Percentiles rank a stretch among this genome's conserved stretches.
Conservation (phyloP, 2,888 invertebrate species). For the Tanypteryx hageni region DNA sequence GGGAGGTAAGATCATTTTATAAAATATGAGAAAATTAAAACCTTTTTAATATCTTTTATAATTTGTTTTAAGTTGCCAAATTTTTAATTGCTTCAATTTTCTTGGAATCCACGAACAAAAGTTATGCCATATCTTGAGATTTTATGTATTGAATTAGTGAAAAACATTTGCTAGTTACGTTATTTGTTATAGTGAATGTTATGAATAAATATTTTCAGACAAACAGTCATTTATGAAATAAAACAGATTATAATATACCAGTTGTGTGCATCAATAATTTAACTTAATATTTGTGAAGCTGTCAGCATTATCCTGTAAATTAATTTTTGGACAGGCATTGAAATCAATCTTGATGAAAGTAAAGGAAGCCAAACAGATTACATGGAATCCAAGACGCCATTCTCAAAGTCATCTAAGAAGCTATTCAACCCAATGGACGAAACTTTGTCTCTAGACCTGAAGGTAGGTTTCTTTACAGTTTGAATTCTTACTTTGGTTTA, state of each 20-base stretch:
- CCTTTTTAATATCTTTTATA: neutral
- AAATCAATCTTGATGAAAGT: neutral
- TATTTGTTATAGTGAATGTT: too few relatives aligned
- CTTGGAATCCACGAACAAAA: neutral
- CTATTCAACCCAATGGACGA: slow-evolving; percentile 21
- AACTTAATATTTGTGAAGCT: too few relatives aligned
- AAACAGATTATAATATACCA: too few relatives aligned
- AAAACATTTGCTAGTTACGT: too few relatives aligned
- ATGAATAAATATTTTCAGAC: too few relatives aligned
- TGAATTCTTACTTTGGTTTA: too few relatives aligned
- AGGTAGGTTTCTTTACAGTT: neutral
- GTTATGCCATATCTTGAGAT: neutral
- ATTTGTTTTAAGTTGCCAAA: neutral
- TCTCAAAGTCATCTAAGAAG: slow-evolving; percentile 14
- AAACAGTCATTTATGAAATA: too few relatives aligned
- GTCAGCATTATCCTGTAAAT: neutral
- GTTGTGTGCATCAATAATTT: too few relatives aligned
- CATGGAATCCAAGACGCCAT: slow-evolving; percentile 4
- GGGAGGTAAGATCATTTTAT: neutral
- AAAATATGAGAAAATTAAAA: neutral
- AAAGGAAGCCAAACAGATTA: neutral
- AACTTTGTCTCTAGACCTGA: slow-evolving; percentile 10
- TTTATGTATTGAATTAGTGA: too few relatives aligned
- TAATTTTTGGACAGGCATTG: neutral
- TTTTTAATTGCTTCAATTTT: neutral